Evolutionary conservation across 2,113 vertebrate genomes (phyloP), one percentile per base, ranked within the genome.

Genomic region (Halcyon malimbica): DNA sequence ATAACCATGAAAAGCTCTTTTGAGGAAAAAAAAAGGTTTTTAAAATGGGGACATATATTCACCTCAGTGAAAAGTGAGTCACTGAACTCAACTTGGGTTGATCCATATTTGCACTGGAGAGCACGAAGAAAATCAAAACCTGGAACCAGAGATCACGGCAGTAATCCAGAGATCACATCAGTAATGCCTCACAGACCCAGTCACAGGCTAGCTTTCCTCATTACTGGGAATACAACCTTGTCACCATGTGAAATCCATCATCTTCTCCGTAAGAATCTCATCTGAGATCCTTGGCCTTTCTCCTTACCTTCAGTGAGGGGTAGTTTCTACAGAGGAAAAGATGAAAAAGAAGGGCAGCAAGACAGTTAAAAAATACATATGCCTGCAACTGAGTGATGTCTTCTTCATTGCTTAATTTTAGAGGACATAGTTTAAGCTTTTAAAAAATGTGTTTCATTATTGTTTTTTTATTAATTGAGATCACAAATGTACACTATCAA

Each of bases 111-210:
- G 6, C 41, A 21, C 21, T 51, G 21, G 31, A 41, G 24, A 54
- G 19, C 5, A 2, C 0, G 1, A 82, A 82, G 31, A 26, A 46
- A 24, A 68, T n/a, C 25, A 63, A 78, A 87, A 63, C 18, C 41
- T 60, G n/a, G 19, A 79, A 71, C 12, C 1, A 1, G 50, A n/a
- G 51, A 41, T 62, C 44, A 20, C 9, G 17, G n/a, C 21, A 59
- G 46, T 46, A 46, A 20, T 20, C 19, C 46, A 46, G 46, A 46
- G 46, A 20, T 46, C 46, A 46, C 46, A 20, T 8, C 46, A 46
- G 15, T 29, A 77, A 26, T 2, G 8, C 14, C 24, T 56, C 5
- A 1, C 20, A 64, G 53, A 35, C 0, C 1, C 48, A 56, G 21
- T 44, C n/a, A 31, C 25, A 42, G 25, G 8, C 4, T 75, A 73